These are phyloP conservation scores for Trichogramma evanescens DNA, from an alignment of 2,888 invertebrate species.

Conservation along the genomic window DNA sequence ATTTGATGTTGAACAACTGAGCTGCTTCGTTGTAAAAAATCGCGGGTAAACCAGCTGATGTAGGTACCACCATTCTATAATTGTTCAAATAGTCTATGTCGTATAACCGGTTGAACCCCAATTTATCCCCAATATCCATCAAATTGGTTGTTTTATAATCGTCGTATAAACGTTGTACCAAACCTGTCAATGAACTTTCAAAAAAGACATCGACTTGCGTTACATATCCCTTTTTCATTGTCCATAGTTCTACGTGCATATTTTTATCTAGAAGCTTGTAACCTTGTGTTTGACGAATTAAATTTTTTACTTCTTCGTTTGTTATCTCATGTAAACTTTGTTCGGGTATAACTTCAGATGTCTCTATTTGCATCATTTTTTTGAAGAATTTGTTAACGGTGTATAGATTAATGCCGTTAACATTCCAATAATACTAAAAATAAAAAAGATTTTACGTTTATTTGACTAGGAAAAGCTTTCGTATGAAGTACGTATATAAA, in stretches of 20 bases:
- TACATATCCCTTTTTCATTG: constrained; percentile 21
- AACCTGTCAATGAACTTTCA: not conserved
- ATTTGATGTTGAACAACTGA: constrained; percentile 18
- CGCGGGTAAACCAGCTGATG: constrained; percentile 45
- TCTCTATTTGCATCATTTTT: not conserved
- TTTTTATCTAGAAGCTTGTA: constrained; percentile 15
- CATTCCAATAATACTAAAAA: constrained; percentile 28
- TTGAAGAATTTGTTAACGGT: constrained; percentile 6
- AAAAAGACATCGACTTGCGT: constrained; percentile 7
- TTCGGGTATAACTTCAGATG: not conserved
- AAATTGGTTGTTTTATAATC: constrained; percentile 2
- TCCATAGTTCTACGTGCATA: constrained; percentile 28
- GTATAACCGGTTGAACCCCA: constrained; percentile 22
- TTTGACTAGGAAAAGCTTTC: too few species aligned
- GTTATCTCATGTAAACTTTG: constrained; percentile 2
- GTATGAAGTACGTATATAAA: too few species aligned
- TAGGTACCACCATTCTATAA: constrained; percentile 37
- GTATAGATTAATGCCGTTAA: constrained; percentile 24
- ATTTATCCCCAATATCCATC: constrained; percentile 3
- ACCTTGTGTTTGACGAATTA: constrained; percentile 19
- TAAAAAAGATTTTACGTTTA: not conserved
- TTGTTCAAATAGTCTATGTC: constrained; percentile 26
- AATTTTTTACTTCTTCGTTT: constrained; percentile 24
- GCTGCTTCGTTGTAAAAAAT: constrained; percentile 38
- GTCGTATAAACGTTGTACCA: not conserved